Percentiles rank a stretch among this genome's conserved stretches.
Evolutionary conservation across 2,113 vertebrate species (phyloP).

Genomic region (Leuciscus idus): DNA sequence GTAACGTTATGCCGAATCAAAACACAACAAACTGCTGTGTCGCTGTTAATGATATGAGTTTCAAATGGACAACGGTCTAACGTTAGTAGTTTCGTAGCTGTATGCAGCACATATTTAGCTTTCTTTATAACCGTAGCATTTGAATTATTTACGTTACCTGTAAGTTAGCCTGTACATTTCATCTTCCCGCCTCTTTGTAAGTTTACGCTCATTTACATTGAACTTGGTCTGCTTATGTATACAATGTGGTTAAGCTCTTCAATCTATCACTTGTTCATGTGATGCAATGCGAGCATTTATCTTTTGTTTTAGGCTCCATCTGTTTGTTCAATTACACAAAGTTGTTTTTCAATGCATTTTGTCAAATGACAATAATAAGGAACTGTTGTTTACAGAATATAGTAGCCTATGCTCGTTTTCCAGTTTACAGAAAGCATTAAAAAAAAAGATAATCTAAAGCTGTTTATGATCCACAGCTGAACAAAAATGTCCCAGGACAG

Average conservation of each 20-base stretch:
- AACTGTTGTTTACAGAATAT: background rate
- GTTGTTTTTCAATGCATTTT: background rate
- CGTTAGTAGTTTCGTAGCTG: background rate
- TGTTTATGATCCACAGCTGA: background rate
- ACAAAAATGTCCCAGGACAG: constrained; percentile 82
- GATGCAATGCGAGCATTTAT: background rate
- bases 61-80: background rate
- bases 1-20: constrained; percentile 18
- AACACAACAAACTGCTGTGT: background rate
- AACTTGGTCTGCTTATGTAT: background rate
- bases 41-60: background rate
- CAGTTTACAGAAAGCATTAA: background rate
- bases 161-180: background rate
- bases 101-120: background rate
- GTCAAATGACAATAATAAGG: background rate
- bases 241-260: background rate
- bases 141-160: background rate
- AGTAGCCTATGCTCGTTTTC: background rate
- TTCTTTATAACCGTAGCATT: background rate
- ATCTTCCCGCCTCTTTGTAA: constrained; percentile 18
- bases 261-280: background rate
- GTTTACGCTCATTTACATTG: background rate
- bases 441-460: background rate
- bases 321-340: background rate
- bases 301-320: background rate